Evolutionary conservation across 2,888 invertebrate species (phyloP), one percentile per base, ranked within the genome.

Genomic region (Microchrysa polita): DNA sequence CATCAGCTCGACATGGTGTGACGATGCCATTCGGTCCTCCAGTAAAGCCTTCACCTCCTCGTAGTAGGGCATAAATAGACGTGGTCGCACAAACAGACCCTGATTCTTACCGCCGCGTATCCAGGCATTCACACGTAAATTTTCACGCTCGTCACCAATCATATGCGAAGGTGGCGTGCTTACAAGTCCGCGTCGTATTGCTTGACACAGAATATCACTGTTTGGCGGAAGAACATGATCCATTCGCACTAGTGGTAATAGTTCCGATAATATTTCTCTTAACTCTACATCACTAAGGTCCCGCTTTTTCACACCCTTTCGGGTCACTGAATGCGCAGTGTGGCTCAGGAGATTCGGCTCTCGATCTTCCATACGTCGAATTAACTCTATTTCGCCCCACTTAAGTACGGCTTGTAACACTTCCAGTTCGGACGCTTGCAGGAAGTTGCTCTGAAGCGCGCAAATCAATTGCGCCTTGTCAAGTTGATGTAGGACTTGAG

Each of bases 31-130:
- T 80, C 94, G 93, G 83, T 94, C 94, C 82, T 95, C 95, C 69
- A 96, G 88, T 78, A 95, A 86, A 73, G 91, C 89, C 89, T 96
- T 97, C 12, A 95, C 90, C 87, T 97, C 97, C 83, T 97, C 97
- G 79, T 94, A 94, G 83, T 97, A 97, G 52, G 97, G 97, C 88
- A 94, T 92, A 86, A 97, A 98, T 76, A 96, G 90, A 59, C 98
- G 87, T 67, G 97, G 96, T 78, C 95, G 90, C 5, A 95, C 91
- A 82, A 90, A 91, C 12, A 93, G 86, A 73, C 93, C 93, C 80
- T 90, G 90, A 79, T 87, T 87, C 79, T 90, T 90, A 14, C 89
- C 89, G 67, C 92, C 89, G 20, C 92, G 89, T 76, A 94, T 92
- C 94, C 94, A 94, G 53, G 94, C 94, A 82, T 91, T 92, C 77